Evolutionary conservation across 2,888 invertebrate genomes (phyloP), one percentile per base, ranked within the genome.

Genomic region (Neoitamus cyanurus): DNA sequence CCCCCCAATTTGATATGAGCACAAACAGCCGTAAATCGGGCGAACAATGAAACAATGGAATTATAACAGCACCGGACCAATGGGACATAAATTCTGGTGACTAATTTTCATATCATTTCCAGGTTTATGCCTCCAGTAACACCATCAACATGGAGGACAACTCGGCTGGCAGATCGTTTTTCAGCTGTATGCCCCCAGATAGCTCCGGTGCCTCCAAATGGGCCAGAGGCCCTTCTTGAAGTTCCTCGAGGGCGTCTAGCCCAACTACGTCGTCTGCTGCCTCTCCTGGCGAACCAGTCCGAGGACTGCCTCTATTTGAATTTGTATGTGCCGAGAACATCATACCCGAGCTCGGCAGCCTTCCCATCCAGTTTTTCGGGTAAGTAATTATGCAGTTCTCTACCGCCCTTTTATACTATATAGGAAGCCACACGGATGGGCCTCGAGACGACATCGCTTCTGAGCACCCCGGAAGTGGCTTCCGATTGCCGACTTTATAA

Each of bases 261-360:
- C 28, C 96, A 97, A 91, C 93, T 98, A 86, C 95, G 97, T 89
- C 94, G 96, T 87, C 92, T 99, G 88, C 92, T 96, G 88, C 97
- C 97, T 20, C 92, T 96, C 87, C 93, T 99, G 85, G 94, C 94
- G 89, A 97, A 98, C 91, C 98, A 99, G 93, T 97, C 97, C 91
- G 99, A 99, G 93, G 99, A 99, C 93, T 99, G 99, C 91, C 95
- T 99, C 88, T 98, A 97, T 92, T 95, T 99, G 90, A 99, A 99
- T 93, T 94, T 99, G 88, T 99, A 98, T 92, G 97, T 98, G 87
- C 99, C 99, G 87, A 88, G 93, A 93, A 28, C 70, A 36, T 69
- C 48, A 7, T 72, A 83, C 72, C 83, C 85, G 89, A 94, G 94
- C 94, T 90, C 85, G 2, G 42, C 83, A 15, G 25, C 58, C 58